Conservation (phyloP, 2,113 vertebrate species). For the Ivindomyrus marchei region DNA sequence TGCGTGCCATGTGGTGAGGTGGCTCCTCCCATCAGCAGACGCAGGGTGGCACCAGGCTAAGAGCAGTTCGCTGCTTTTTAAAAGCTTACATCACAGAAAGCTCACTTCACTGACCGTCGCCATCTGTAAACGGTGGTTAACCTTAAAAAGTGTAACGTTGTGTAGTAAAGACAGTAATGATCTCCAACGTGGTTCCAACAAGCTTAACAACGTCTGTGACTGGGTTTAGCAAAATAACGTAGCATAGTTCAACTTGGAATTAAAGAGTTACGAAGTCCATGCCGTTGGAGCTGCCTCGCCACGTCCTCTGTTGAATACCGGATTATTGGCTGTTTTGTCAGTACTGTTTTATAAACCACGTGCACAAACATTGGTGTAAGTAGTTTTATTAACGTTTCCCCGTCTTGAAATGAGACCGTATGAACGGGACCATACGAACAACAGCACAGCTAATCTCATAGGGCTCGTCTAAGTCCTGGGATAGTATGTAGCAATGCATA, state of each 20-base stretch:
- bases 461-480: neutral
- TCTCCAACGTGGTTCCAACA: neutral
- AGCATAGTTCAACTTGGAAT: neutral
- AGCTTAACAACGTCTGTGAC: neutral
- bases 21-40: neutral
- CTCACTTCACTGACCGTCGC: neutral
- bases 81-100: neutral
- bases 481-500: neutral
- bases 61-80: neutral
- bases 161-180: neutral
- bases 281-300: neutral
- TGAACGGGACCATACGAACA: neutral
- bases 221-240: neutral
- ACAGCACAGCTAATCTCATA: neutral
- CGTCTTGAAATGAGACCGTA: neutral
- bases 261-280: neutral
- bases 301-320: neutral
- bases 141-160: neutral
- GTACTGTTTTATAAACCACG: neutral
- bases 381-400: neutral
- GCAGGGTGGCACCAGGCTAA: neutral
- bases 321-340: neutral
- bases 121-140: neutral
- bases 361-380: slow-evolving; percentile 5
- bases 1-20: neutral